These are phyloP conservation scores for Leptinotarsa haldemani DNA, from an alignment of 2,888 invertebrate species.

Conservation along the genomic window DNA sequence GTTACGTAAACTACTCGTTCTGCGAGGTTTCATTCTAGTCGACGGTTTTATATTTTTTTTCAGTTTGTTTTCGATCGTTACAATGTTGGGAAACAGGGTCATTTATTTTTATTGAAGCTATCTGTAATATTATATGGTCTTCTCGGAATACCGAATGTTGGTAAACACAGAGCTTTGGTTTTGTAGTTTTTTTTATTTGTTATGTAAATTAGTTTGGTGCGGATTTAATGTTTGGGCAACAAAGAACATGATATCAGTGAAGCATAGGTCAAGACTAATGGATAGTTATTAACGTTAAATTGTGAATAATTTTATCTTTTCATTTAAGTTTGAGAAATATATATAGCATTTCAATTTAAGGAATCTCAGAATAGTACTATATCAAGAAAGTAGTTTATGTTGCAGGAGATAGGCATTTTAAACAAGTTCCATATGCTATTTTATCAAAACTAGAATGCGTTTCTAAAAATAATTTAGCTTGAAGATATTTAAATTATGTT, in stretches of 20 bases:
- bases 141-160: constrained; percentile 16
- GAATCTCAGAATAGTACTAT: no score
- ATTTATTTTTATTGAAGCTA: constrained; percentile 14
- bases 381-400: no score
- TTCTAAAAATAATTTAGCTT: no score
- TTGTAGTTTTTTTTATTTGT: neutral
- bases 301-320: no score
- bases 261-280: neutral
- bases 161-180: constrained; percentile 9
- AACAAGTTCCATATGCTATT: no score
- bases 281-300: no score
- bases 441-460: no score
- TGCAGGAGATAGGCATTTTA: no score
- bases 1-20: constrained; percentile 34
- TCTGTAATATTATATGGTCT: constrained; percentile 18
- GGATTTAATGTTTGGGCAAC: neutral
- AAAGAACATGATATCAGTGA: neutral
- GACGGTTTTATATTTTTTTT: constrained; percentile 19
- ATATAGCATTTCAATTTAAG: no score
- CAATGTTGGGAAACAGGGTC: constrained; percentile 15
- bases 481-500: no score
- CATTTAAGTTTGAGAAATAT: no score
- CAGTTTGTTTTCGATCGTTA: constrained; percentile 18
- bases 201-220: neutral
- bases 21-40: constrained; percentile 17